phyloP scores from a whole-genome alignment of 2,888 invertebrate genomes.

The Aromia moschata region DNA sequence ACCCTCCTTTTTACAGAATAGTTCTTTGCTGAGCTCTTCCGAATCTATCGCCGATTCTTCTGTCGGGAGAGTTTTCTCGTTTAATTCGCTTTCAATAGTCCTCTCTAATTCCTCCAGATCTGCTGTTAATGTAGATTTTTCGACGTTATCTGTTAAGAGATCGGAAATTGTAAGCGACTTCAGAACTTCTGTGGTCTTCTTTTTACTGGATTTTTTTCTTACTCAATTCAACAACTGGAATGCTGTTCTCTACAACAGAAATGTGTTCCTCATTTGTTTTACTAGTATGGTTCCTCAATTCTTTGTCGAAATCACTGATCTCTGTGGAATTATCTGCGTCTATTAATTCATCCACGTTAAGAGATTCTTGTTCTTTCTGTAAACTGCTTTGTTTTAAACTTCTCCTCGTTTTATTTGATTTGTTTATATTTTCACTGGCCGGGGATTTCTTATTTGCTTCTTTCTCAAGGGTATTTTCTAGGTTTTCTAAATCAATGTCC shows the following conservation, averaged over 20 bases:
- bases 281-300: too few species aligned
- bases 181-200: constrained; percentile 13
- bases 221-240: too few species aligned
- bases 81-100: neutral
- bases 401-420: neutral
- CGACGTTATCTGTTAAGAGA: neutral
- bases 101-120: constrained; percentile 9
- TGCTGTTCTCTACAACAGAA: too few species aligned
- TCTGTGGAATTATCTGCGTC: neutral
- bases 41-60: neutral
- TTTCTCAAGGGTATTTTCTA: neutral
- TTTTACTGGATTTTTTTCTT: neutral
- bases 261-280: too few species aligned
- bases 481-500: neutral
- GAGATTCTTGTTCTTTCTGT: too few species aligned
- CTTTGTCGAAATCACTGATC: neutral
- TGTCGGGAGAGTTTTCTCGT: neutral
- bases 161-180: constrained; percentile 9
- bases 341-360: neutral
- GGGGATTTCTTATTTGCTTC: neutral
- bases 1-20: neutral
- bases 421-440: neutral
- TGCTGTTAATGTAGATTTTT: constrained; percentile 26
- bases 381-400: too few species aligned
- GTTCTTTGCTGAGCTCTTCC: neutral